Evolutionary conservation across 2,888 invertebrate genomes (phyloP).

Genomic region (Tiliacea citrago): DNA sequence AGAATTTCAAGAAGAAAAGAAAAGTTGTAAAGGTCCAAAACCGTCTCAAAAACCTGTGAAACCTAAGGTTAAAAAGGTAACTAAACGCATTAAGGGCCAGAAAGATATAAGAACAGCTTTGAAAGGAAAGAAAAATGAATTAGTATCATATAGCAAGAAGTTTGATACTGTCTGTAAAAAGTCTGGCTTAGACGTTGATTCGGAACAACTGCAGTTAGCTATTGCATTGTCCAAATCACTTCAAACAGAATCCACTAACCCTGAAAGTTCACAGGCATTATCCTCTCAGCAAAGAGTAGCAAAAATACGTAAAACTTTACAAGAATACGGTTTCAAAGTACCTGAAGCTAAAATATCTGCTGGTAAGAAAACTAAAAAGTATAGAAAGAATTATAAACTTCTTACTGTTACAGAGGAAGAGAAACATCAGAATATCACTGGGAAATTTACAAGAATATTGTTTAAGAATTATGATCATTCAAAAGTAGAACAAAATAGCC

Average conservation of each 20-base stretch:
- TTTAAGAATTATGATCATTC: conserved; percentile 68
- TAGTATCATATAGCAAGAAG: conserved; percentile 81
- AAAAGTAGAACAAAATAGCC: conserved; percentile 36
- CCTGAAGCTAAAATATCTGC: conserved; percentile 75
- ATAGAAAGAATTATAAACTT: conserved; percentile 78
- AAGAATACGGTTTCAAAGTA: conserved; percentile 91
- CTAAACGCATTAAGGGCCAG: conserved; percentile 78
- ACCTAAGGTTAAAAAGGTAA: conserved; percentile 70
- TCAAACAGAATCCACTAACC: conserved; percentile 58
- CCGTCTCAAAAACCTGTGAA: conserved; percentile 62
- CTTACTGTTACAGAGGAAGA: conserved; percentile 75
- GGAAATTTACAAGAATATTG: conserved; percentile 82
- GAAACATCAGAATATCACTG: conserved; percentile 78
- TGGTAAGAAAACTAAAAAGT: conserved; percentile 71
- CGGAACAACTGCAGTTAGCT: conserved; percentile 92
- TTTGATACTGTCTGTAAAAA: conserved; percentile 85
- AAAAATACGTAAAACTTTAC: conserved; percentile 89
- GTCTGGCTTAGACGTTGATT: conserved; percentile 90
- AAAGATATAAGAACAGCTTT: conserved; percentile 83
- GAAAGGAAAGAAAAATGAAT: conserved; percentile 81
- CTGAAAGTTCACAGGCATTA: conserved; percentile 61
- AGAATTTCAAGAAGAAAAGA: conserved; percentile 83
- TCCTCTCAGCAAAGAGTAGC: conserved; percentile 76
- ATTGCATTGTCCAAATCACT: conserved; percentile 92
- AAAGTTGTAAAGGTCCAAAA: conserved; percentile 75